phyloP scores from a whole-genome alignment of 2,797 vertebrate genomes.

The Australoheros facetus region DNA sequence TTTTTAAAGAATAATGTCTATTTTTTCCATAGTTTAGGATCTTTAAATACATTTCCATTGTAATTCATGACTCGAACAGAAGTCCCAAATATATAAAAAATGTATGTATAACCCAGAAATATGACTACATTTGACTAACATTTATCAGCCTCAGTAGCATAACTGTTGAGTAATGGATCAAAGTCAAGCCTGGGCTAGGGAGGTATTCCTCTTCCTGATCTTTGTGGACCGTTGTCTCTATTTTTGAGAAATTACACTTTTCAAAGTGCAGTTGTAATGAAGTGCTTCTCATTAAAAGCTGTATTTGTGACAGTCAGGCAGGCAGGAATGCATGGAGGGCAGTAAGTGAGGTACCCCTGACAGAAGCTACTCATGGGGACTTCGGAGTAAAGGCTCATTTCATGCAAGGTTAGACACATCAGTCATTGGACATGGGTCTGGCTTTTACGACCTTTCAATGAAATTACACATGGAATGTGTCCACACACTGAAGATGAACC shows the following conservation, averaged over 20 bases:
- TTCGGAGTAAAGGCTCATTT: conserved; percentile 80
- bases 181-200: conserved; percentile 20
- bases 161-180: conserved; percentile 43
- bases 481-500: conserved; percentile 59
- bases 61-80: conserved; percentile 8
- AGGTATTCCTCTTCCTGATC: conserved; percentile 45
- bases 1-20: neutral
- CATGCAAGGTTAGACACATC: conserved; percentile 85
- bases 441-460: conserved; percentile 76
- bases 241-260: conserved; percentile 62
- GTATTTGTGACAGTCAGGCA: conserved; percentile 72
- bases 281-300: conserved; percentile 76
- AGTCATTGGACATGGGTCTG: conserved; percentile 74
- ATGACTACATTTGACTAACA: conserved; percentile 19
- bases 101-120: conserved; percentile 17
- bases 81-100: conserved; percentile 7
- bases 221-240: conserved; percentile 49
- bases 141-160: conserved; percentile 12
- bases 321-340: conserved; percentile 64
- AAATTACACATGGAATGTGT: conserved; percentile 75
- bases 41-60: neutral
- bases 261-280: conserved; percentile 73
- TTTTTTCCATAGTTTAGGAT: neutral
- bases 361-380: conserved; percentile 65
- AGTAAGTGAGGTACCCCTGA: conserved; percentile 62